Evolutionary conservation across 1,140 invertebrate species (phyloP).

Genomic region (Harpegnathos saltator): DNA sequence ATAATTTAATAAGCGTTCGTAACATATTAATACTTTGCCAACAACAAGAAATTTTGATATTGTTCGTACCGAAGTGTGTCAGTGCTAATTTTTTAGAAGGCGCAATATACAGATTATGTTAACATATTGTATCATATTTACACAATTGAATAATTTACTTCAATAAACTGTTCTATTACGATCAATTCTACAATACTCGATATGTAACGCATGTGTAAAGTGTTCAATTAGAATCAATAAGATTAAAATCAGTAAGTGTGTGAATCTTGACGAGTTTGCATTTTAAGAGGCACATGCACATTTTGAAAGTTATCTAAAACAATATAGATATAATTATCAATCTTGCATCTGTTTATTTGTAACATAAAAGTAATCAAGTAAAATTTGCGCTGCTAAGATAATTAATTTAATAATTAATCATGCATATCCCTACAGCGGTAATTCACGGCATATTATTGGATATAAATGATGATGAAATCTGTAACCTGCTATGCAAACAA

Average conservation of each 20-base stretch:
- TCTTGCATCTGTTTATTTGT: conserved; percentile 13
- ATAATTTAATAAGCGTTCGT: not conserved
- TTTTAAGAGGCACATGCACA: not conserved
- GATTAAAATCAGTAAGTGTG: not conserved
- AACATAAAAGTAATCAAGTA: not conserved
- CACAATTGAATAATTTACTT: not conserved
- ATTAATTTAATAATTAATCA: conserved; percentile 16
- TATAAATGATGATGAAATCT: conserved; percentile 54
- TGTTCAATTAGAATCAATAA: not conserved
- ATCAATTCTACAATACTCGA: too few species aligned
- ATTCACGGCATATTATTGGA: conserved; percentile 44
- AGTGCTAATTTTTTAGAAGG: too few species aligned
- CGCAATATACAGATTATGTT: not conserved
- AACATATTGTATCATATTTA: not conserved
- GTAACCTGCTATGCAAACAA: conserved; percentile 58
- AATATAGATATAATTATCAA: not conserved
- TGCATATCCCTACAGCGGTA: conserved; percentile 21
- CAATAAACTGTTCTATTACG: not conserved
- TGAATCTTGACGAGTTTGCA: not conserved
- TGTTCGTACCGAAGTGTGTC: too few species aligned
- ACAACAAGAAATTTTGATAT: not conserved
- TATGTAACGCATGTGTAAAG: too few species aligned
- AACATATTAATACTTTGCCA: not conserved
- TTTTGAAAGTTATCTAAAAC: not conserved
- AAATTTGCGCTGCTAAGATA: too few species aligned